Conservation (phyloP, 2,113 vertebrate species). For the Clarias gariepinus region DNA sequence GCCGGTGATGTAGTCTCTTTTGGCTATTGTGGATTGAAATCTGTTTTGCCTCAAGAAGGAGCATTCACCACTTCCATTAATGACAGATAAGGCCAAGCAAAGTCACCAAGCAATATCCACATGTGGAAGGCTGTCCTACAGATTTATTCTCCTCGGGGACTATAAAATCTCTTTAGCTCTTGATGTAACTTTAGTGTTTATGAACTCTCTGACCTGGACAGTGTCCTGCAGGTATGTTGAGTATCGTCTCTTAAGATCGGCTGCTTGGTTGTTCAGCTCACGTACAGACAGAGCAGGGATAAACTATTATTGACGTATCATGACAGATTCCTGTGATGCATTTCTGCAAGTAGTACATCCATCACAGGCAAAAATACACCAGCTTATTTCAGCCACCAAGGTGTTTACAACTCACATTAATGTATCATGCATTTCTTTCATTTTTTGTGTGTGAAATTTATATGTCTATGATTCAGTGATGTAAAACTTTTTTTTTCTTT, state of each 20-base stretch:
- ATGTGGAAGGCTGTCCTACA: neutral
- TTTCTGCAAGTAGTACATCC: neutral
- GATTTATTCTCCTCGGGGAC: conserved; percentile 1
- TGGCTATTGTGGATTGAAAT: neutral
- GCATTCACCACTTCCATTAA: neutral
- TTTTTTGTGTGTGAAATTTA: neutral
- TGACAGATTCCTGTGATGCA: too few species aligned
- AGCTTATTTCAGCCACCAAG: neutral
- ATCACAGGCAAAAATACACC: neutral
- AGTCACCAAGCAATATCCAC: conserved; percentile 3
- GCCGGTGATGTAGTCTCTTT: neutral
- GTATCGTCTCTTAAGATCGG: neutral
- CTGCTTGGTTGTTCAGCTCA: neutral
- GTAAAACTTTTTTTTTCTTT: too few species aligned
- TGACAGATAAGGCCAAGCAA: neutral
- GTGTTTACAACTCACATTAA: neutral
- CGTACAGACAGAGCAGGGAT: neutral
- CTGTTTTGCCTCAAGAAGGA: neutral
- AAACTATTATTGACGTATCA: neutral
- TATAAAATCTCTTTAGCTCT: neutral
- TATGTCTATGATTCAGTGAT: too few species aligned
- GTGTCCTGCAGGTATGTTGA: neutral
- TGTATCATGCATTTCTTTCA: neutral
- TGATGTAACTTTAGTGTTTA: neutral
- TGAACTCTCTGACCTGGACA: neutral